These are phyloP conservation scores for Incurvaria masculella DNA, from an alignment of 2,888 invertebrate genomes.

Conservation along the genomic window DNA sequence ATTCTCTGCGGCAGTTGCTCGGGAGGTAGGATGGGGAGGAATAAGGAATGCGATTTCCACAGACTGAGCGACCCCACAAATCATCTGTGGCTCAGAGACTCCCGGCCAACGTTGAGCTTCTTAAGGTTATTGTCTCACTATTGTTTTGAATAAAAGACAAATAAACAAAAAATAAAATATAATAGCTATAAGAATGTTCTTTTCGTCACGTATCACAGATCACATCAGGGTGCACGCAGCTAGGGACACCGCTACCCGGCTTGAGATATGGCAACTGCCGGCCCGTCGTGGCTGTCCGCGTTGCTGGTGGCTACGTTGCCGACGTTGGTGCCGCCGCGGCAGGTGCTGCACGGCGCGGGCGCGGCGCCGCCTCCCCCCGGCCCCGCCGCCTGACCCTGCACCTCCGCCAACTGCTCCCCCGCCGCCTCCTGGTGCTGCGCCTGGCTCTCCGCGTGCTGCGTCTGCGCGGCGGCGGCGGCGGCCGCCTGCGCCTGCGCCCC, in stretches of 20 bases:
- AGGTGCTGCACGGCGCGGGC: background rate
- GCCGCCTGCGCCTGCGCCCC: background rate
- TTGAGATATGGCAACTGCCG: slow-evolving; percentile 32
- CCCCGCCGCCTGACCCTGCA: background rate
- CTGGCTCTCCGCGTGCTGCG: background rate
- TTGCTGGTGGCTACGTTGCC: slow-evolving; percentile 24
- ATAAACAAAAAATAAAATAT: too few relatives aligned
- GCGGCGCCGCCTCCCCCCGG: background rate
- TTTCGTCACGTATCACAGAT: too few relatives aligned
- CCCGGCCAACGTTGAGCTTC: too few relatives aligned
- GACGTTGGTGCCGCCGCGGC: background rate
- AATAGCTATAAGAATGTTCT: too few relatives aligned
- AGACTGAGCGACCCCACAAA: too few relatives aligned
- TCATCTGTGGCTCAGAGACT: too few relatives aligned
- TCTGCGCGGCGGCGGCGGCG: background rate
- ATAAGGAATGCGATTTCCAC: too few relatives aligned
- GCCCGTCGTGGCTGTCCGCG: slow-evolving; percentile 26
- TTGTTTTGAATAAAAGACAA: too few relatives aligned
- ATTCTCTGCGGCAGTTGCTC: too few relatives aligned
- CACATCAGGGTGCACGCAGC: too few relatives aligned
- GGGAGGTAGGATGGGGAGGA: too few relatives aligned
- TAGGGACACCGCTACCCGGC: slow-evolving; percentile 12
- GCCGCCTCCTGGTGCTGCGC: background rate
- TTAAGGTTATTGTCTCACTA: too few relatives aligned
- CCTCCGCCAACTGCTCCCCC: slow-evolving; percentile 6